Conservation (phyloP, 2,888 invertebrate species). For the Lottia gigantea region DNA sequence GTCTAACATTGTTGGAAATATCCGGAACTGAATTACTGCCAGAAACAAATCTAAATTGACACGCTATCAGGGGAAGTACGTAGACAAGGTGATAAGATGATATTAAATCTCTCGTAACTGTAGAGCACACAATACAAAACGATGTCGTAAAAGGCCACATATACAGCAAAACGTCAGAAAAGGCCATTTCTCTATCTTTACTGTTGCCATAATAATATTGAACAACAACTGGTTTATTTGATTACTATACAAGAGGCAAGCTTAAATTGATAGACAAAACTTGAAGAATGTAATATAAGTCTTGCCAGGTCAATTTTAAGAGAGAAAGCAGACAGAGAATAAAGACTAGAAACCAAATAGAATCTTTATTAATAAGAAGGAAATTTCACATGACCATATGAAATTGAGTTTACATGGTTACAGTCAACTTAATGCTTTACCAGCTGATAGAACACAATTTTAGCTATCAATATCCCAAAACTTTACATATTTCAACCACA, state of each 20-base stretch:
- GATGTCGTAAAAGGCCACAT: background rate
- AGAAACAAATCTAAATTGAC: conserved; percentile 11
- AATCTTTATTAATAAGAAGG: too few relatives aligned
- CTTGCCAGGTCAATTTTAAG: too few relatives aligned
- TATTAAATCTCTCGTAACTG: conserved; percentile 10
- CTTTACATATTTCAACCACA: too few relatives aligned
- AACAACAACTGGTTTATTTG: background rate
- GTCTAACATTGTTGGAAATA: conserved; percentile 11
- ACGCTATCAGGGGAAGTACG: conserved; percentile 1
- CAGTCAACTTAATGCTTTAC: too few relatives aligned
- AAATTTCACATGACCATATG: too few relatives aligned
- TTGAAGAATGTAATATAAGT: too few relatives aligned
- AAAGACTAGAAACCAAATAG: too few relatives aligned
- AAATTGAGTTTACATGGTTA: too few relatives aligned
- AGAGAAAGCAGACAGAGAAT: too few relatives aligned
- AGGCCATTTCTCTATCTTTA: conserved; percentile 1
- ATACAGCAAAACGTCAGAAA: background rate
- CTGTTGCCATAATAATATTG: background rate
- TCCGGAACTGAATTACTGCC: conserved; percentile 9
- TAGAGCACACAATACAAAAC: background rate
- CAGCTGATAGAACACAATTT: too few relatives aligned
- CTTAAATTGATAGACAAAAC: background rate
- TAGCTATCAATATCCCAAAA: too few relatives aligned
- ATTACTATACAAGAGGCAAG: conserved; percentile 7
- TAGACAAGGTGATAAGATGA: conserved; percentile 1